Conservation (phyloP, 2,797 vertebrate species). For the Cyprinodon diabolis region DNA sequence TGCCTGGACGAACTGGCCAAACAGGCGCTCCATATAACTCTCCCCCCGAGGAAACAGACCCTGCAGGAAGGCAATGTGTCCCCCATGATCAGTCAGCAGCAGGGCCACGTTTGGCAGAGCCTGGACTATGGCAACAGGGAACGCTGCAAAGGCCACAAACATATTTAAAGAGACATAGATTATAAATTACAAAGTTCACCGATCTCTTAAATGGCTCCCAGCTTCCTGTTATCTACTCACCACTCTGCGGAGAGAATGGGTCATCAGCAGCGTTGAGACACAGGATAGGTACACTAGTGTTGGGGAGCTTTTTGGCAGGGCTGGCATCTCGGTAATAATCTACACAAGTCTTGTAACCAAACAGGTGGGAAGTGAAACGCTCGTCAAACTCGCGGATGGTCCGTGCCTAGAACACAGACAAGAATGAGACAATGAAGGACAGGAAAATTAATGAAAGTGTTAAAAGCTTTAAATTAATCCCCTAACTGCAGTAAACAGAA, state of each 20-base stretch:
- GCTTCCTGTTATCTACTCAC: constrained; percentile 61
- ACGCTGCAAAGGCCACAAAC: constrained; percentile 62
- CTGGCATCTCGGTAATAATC: constrained; percentile 84
- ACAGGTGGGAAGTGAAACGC: constrained; percentile 79
- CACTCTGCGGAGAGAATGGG: constrained; percentile 81
- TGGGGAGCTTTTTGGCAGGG: constrained; percentile 76
- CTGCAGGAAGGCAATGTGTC: constrained; percentile 88
- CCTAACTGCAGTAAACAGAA: not conserved
- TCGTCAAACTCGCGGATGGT: constrained; percentile 86
- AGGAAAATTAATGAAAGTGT: not conserved
- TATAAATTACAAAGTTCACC: not conserved
- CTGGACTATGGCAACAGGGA: constrained; percentile 75
- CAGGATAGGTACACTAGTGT: constrained; percentile 78
- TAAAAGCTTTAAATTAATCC: no score
- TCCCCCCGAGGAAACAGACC: constrained; percentile 80
- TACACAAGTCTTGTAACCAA: constrained; percentile 81
- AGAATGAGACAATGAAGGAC: accelerated
- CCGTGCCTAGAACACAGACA: constrained; percentile 69
- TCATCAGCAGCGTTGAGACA: constrained; percentile 88
- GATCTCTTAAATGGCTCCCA: not conserved
- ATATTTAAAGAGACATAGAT: not conserved
- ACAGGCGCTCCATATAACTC: constrained; percentile 82
- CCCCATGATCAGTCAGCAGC: constrained; percentile 81
- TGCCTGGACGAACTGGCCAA: constrained; percentile 80
- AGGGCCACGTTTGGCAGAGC: constrained; percentile 78